These are phyloP conservation scores for Cinclus mexicanus DNA, from an alignment of 2,113 vertebrate genomes.

Conservation along the genomic window DNA sequence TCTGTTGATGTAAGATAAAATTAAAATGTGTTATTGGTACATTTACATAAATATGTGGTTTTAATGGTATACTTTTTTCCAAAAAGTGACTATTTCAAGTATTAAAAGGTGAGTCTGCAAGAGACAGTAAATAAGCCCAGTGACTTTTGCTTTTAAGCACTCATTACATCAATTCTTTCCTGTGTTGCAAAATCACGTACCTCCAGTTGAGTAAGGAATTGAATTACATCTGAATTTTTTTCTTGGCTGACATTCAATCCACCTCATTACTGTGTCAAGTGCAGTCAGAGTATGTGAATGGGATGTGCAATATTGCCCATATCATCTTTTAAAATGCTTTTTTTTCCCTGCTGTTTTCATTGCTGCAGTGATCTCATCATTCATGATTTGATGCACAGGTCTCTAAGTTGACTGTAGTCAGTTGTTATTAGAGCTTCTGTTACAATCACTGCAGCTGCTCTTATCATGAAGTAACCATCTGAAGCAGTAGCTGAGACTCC, in stretches of 20 bases:
- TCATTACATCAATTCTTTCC: background rate
- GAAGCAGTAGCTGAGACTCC: background rate
- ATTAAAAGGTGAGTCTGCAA: background rate
- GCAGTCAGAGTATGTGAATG: background rate
- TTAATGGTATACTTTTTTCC: background rate
- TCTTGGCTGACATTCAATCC: conserved; percentile 50
- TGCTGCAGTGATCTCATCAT: conserved; percentile 27
- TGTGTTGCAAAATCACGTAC: conserved; percentile 37
- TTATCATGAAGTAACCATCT: background rate
- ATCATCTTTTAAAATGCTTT: background rate
- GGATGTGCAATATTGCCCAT: background rate
- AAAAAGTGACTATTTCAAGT: background rate
- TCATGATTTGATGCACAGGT: background rate
- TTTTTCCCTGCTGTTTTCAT: background rate
- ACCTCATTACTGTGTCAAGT: conserved; percentile 30
- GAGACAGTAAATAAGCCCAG: background rate
- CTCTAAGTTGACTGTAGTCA: background rate
- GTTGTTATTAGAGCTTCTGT: background rate
- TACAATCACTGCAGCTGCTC: background rate
- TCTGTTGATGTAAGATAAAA: background rate
- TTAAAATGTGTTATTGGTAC: background rate
- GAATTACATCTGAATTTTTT: background rate
- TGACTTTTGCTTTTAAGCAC: background rate
- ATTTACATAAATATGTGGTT: background rate
- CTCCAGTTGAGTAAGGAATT: conserved; percentile 6